These are phyloP conservation scores for Peromyscus maniculatus DNA, from an alignment of 2,113 vertebrate species.

Conservation along the genomic window DNA sequence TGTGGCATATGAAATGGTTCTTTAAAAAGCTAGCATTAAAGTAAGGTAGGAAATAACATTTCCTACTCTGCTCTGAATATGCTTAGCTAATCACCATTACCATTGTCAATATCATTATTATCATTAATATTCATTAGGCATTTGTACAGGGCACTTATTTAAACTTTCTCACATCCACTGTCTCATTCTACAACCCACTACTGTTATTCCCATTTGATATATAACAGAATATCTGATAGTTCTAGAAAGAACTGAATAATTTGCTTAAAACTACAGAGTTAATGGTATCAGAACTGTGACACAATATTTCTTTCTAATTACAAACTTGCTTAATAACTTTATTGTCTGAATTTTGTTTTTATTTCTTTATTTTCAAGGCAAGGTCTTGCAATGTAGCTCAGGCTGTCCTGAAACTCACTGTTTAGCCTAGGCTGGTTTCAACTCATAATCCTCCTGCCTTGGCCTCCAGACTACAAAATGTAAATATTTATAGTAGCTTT, in stretches of 20 bases:
- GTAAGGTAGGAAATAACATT: not conserved
- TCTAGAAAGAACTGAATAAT: not conserved
- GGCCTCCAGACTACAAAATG: not conserved
- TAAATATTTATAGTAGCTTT: not conserved
- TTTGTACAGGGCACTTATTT: not conserved
- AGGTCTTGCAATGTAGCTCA: not conserved
- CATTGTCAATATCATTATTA: not conserved
- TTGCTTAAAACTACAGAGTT: not conserved
- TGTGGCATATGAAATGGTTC: not conserved
- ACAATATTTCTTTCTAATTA: not conserved
- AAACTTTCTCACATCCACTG: not conserved
- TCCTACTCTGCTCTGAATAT: not conserved
- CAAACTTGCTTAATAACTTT: not conserved
- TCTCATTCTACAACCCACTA: not conserved
- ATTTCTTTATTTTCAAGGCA: not conserved
- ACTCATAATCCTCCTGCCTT: not conserved
- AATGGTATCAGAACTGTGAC: not conserved
- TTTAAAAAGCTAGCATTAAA: not conserved
- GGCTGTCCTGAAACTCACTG: not conserved
- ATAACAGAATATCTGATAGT: not conserved
- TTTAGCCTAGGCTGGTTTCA: not conserved
- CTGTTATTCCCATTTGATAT: not conserved
- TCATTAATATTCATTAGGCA: conserved; percentile 27
- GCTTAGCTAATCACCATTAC: not conserved
- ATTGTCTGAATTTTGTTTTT: not conserved